Percentiles rank a stretch among this genome's conserved stretches.
phyloP scores from a whole-genome alignment of 2,797 vertebrate species.

The Chiloscyllium punctatum region DNA sequence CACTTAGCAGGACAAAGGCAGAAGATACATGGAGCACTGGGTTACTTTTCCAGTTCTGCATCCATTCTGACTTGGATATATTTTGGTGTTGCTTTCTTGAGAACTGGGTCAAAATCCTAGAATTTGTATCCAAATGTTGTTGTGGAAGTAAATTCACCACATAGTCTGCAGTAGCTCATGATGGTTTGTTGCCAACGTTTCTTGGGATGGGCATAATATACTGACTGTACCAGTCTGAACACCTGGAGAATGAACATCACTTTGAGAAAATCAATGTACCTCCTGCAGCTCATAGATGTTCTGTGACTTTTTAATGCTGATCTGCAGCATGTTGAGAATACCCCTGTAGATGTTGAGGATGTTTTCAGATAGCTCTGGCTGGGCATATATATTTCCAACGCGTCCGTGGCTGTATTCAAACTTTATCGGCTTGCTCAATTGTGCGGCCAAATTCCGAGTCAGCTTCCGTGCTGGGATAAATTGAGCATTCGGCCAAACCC shows the following conservation, averaged over 20 bases:
- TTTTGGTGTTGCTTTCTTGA: not conserved
- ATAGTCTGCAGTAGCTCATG: not conserved
- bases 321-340: slow-evolving; percentile 61
- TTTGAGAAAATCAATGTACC: slow-evolving; percentile 48
- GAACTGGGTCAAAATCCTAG: not conserved
- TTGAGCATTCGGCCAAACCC: slow-evolving; percentile 52
- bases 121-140: no score
- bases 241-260: no score
- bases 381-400: slow-evolving; percentile 57
- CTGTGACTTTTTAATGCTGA: slow-evolving; percentile 65
- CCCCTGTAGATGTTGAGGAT: slow-evolving; percentile 63
- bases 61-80: not conserved
- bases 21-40: not conserved
- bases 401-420: slow-evolving; percentile 69
- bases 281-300: slow-evolving; percentile 68
- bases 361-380: slow-evolving; percentile 51
- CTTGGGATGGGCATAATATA: not conserved
- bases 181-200: not conserved
- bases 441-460: slow-evolving; percentile 54
- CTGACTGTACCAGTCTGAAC: not conserved
- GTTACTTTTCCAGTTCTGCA: not conserved
- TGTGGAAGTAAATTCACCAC: not conserved
- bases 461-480: slow-evolving; percentile 58
- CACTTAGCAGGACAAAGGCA: not conserved
- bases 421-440: slow-evolving; percentile 64